These are phyloP conservation scores for Allophyes oxyacanthae DNA, from an alignment of 2,888 invertebrate species.

Conservation along the genomic window DNA sequence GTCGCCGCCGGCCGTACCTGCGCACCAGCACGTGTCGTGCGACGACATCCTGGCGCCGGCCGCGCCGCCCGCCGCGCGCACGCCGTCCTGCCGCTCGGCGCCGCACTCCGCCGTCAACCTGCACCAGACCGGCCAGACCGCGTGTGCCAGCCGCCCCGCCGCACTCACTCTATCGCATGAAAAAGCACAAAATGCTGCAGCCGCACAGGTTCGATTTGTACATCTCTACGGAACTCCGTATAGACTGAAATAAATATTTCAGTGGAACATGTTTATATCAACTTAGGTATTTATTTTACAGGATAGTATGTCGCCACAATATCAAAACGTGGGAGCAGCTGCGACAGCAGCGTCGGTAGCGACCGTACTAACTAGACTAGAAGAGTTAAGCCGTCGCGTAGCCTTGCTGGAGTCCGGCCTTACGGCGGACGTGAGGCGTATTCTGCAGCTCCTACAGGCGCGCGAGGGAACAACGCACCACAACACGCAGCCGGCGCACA, in stretches of 20 bases:
- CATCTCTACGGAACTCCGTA: neutral
- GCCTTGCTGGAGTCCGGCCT: conserved; percentile 93
- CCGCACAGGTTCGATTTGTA: conserved; percentile 63
- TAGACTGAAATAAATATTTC: too few species aligned
- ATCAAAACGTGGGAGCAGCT: conserved; percentile 82
- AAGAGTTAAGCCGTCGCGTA: conserved; percentile 92
- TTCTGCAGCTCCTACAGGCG: conserved; percentile 91
- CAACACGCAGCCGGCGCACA: conserved; percentile 73
- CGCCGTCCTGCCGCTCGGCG: conserved; percentile 83
- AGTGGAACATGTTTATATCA: neutral
- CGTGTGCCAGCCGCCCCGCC: conserved; percentile 73
- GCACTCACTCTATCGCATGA: conserved; percentile 76
- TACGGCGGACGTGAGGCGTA: conserved; percentile 92
- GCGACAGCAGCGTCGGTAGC: conserved; percentile 82
- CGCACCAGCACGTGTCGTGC: conserved; percentile 82
- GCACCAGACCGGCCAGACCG: conserved; percentile 79
- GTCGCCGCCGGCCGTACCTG: conserved; percentile 86
- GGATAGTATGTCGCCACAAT: conserved; percentile 83
- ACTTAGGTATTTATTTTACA: conserved; percentile 50
- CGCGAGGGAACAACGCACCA: conserved; percentile 70
- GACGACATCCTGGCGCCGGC: conserved; percentile 83
- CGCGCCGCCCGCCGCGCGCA: conserved; percentile 72
- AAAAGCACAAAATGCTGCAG: conserved; percentile 70
- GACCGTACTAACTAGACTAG: conserved; percentile 91
- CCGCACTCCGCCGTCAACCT: conserved; percentile 86